phyloP scores from a whole-genome alignment of 2,888 invertebrate genomes.

The Amphipyra berbera region DNA sequence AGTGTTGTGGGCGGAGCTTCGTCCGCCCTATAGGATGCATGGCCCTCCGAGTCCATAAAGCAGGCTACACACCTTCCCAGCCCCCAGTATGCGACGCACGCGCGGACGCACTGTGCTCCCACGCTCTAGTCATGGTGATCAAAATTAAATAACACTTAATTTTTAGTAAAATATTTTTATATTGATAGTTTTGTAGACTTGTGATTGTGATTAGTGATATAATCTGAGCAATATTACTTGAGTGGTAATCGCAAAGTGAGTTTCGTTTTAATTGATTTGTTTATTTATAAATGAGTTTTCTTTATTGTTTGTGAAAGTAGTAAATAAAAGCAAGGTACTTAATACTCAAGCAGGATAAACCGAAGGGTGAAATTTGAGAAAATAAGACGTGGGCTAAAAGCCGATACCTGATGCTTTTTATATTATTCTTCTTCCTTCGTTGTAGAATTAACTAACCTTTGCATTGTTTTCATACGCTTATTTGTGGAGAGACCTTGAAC shows the following conservation, averaged over 20 bases:
- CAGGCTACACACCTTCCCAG: conserved; percentile 57
- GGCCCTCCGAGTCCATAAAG: conserved; percentile 58
- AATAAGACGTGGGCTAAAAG: too few species aligned
- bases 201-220: conserved; percentile 27
- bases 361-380: too few species aligned
- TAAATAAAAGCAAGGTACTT: too few species aligned
- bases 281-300: not conserved
- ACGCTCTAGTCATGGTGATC: conserved; percentile 54
- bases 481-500: too few species aligned
- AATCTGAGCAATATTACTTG: not conserved
- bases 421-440: too few species aligned
- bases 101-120: conserved; percentile 52
- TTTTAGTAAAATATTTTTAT: conserved; percentile 21
- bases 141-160: conserved; percentile 12
- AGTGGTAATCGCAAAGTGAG: conserved; percentile 24
- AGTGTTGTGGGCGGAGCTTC: conserved; percentile 72
- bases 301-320: too few species aligned
- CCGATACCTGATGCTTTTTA: too few species aligned
- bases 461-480: too few species aligned
- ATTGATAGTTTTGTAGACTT: conserved; percentile 8
- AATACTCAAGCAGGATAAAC: too few species aligned
- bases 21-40: conserved; percentile 52
- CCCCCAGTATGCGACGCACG: conserved; percentile 67
- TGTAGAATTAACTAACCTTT: too few species aligned
- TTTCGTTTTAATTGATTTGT: not conserved